phyloP scores from a whole-genome alignment of 2,888 invertebrate species.

The Leptopilina myrica region DNA sequence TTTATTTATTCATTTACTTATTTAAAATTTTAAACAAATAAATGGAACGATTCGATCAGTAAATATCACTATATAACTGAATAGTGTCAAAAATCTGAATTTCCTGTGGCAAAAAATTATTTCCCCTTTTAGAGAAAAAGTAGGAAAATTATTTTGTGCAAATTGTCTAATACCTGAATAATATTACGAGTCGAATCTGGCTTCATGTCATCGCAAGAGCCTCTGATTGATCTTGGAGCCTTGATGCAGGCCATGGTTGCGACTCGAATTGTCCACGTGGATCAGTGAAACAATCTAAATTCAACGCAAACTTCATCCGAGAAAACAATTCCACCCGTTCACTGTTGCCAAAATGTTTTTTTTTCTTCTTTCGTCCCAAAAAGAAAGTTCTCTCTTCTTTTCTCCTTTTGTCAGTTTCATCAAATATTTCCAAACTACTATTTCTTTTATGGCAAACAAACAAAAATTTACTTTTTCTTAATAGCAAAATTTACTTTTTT shows the following conservation, averaged over 20 bases:
- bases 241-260: constrained; percentile 81
- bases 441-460: too few relatives aligned
- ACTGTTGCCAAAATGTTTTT: background rate
- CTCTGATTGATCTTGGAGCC: constrained; percentile 84
- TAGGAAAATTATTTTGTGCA: too few relatives aligned
- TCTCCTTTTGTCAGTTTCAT: background rate
- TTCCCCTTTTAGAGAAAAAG: too few relatives aligned
- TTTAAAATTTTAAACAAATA: too few relatives aligned
- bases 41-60: too few relatives aligned
- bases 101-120: too few relatives aligned
- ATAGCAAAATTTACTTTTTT: background rate
- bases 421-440: too few relatives aligned
- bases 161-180: constrained; percentile 64
- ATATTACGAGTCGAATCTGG: constrained; percentile 71
- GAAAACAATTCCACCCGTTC: background rate
- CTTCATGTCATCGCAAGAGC: constrained; percentile 87
- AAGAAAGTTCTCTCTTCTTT: background rate
- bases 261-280: constrained; percentile 6
- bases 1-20: too few relatives aligned
- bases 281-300: constrained; percentile 8
- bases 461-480: too few relatives aligned
- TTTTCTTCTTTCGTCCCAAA: background rate
- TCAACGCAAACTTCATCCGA: constrained; percentile 20
- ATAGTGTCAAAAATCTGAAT: too few relatives aligned
- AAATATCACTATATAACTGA: too few relatives aligned